Evolutionary conservation across 2,888 invertebrate species (phyloP).

Genomic region (Agapostemon virescens): DNA sequence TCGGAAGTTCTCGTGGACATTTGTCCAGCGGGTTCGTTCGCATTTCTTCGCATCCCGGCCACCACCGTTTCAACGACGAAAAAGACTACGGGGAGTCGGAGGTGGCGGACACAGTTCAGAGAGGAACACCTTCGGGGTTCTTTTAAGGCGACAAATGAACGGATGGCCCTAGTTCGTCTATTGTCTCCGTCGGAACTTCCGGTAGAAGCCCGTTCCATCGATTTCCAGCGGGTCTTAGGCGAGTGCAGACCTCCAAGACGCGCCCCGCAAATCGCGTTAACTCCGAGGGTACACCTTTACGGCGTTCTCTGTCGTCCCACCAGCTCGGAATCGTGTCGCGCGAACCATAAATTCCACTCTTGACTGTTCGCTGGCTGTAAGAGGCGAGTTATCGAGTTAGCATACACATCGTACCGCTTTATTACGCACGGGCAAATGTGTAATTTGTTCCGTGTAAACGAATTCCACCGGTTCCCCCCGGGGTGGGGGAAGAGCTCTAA

Average conservation of each 20-base stretch:
- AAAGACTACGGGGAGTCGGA: conserved; percentile 7
- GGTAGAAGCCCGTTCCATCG: conserved; percentile 40
- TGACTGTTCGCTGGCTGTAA: conserved; percentile 5
- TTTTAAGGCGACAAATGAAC: conserved; percentile 63
- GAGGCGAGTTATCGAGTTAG: conserved; percentile 13
- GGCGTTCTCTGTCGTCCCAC: background rate
- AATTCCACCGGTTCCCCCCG: background rate
- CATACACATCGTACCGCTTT: background rate
- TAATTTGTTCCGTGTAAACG: conserved; percentile 19
- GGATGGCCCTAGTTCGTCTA: conserved; percentile 45
- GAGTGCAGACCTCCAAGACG: background rate
- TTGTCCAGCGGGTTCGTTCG: conserved; percentile 48
- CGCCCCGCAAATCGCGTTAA: conserved; percentile 13
- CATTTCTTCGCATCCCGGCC: conserved; percentile 34
- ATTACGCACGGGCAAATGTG: conserved; percentile 16
- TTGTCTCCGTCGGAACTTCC: conserved; percentile 36
- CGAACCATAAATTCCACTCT: conserved; percentile 1
- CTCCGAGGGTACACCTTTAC: conserved; percentile 4
- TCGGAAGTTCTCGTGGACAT: conserved; percentile 51
- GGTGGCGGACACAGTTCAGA: background rate
- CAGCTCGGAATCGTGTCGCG: background rate
- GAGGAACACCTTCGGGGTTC: conserved; percentile 36
- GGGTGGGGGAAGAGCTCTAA: background rate
- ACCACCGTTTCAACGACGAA: conserved; percentile 6
- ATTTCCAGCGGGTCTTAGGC: conserved; percentile 51